Evolutionary conservation across 1,140 invertebrate genomes (phyloP).

Genomic region (Latrodectus geometricus): DNA sequence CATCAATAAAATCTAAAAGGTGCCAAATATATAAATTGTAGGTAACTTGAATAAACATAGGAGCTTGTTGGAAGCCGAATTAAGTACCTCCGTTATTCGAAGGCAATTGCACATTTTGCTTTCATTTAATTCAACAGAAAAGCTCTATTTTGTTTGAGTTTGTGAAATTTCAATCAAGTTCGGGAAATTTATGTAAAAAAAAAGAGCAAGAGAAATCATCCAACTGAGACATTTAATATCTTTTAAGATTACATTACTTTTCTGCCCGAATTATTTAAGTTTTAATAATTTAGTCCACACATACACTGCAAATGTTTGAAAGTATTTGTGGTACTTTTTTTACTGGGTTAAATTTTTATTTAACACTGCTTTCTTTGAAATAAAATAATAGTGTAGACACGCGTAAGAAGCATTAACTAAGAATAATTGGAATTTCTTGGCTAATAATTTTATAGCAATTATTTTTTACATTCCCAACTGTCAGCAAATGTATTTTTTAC

Average conservation of each 20-base stretch:
- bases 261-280: neutral
- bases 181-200: slow-evolving; percentile 4
- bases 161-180: slow-evolving; percentile 21
- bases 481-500: too few species aligned
- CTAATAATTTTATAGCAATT: too few species aligned
- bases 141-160: slow-evolving; percentile 4
- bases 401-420: too few species aligned
- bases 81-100: slow-evolving; percentile 36
- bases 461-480: too few species aligned
- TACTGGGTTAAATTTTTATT: too few species aligned
- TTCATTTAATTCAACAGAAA: slow-evolving; percentile 35
- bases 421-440: too few species aligned
- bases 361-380: too few species aligned
- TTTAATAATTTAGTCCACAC: too few species aligned
- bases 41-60: slow-evolving; percentile 37
- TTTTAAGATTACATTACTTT: neutral
- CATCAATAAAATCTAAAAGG: slow-evolving; percentile 53
- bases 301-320: too few species aligned
- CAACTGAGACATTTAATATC: slow-evolving; percentile 32
- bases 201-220: slow-evolving; percentile 20
- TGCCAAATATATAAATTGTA: slow-evolving; percentile 24
- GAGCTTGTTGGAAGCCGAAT: slow-evolving; percentile 32
- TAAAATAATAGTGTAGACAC: too few species aligned
- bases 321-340: too few species aligned
- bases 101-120: slow-evolving; percentile 5